A percentile compares a stretch with the other conserved stretches of the same genome.
Evolutionary conservation across 2,797 vertebrate genomes (phyloP).

Genomic region (Sarcophilus harrisii): DNA sequence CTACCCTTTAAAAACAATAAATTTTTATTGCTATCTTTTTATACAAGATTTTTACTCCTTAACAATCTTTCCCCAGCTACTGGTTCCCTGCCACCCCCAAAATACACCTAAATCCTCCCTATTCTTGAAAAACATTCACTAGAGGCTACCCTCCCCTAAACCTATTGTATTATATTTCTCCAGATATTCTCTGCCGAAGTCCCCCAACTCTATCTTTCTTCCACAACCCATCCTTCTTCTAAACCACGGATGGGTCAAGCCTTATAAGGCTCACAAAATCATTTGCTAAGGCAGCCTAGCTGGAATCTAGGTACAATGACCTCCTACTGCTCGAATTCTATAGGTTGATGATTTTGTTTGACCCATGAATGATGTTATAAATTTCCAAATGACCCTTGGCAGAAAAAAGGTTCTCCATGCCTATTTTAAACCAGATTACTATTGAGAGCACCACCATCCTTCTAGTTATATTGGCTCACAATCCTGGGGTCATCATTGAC

Average conservation of each 20-base stretch:
- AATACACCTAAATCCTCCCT: not conserved
- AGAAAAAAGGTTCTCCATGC: not conserved
- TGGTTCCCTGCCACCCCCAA: not conserved
- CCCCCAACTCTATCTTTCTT: not conserved
- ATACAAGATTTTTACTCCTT: not conserved
- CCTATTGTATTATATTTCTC: not conserved
- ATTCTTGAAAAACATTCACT: not conserved
- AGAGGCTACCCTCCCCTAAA: not conserved
- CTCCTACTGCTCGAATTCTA: no score
- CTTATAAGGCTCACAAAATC: no score
- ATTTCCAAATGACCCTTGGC: no score
- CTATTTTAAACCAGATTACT: not conserved
- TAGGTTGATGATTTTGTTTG: no score
- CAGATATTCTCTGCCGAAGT: not conserved
- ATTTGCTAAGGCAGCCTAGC: no score
- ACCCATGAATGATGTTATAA: no score
- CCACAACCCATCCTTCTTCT: not conserved
- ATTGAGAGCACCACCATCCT: not conserved
- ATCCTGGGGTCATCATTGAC: not conserved
- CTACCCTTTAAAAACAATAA: not conserved
- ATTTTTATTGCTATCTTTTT: not conserved
- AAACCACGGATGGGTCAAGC: not conserved
- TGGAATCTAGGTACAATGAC: no score
- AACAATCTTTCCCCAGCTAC: not conserved
- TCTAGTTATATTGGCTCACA: not conserved